Evolutionary conservation across 2,797 vertebrate species (phyloP).

Genomic region (Sardinella longiceps): DNA sequence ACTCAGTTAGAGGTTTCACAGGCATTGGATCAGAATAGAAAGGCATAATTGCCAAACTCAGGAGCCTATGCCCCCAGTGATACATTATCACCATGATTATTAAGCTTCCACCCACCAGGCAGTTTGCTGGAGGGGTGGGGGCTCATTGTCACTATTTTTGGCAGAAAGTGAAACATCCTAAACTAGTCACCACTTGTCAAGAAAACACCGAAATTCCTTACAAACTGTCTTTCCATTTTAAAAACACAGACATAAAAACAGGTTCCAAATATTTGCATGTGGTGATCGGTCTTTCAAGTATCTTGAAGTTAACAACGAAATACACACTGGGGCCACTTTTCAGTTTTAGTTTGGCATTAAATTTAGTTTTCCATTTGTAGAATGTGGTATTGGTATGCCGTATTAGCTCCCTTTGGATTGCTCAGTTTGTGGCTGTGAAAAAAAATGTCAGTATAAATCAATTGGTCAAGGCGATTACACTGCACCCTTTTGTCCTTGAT

Average conservation of each 20-base stretch:
- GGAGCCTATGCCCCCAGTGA: not conserved
- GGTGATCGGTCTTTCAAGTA: too few species aligned
- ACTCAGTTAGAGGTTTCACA: conserved; percentile 15
- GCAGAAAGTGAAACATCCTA: not conserved
- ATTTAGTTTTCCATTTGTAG: not conserved
- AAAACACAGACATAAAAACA: not conserved
- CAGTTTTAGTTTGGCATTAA: too few species aligned
- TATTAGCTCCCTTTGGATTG: not conserved
- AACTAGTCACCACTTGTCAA: not conserved
- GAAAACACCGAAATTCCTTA: too few species aligned
- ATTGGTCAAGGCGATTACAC: not conserved
- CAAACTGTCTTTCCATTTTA: not conserved
- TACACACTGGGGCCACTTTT: not conserved
- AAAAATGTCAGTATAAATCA: not conserved
- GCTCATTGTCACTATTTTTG: not conserved
- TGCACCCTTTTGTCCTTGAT: not conserved
- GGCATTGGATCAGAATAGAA: not conserved
- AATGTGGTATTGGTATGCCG: not conserved
- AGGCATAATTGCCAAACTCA: not conserved
- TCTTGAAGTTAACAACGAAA: too few species aligned
- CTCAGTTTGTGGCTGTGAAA: not conserved
- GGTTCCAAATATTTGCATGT: too few species aligned
- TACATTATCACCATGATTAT: not conserved
- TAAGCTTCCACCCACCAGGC: not conserved
- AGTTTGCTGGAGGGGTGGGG: not conserved